These are phyloP conservation scores for Enteromius anoplus DNA, from an alignment of 2,797 vertebrate species.

Conservation along the genomic window DNA sequence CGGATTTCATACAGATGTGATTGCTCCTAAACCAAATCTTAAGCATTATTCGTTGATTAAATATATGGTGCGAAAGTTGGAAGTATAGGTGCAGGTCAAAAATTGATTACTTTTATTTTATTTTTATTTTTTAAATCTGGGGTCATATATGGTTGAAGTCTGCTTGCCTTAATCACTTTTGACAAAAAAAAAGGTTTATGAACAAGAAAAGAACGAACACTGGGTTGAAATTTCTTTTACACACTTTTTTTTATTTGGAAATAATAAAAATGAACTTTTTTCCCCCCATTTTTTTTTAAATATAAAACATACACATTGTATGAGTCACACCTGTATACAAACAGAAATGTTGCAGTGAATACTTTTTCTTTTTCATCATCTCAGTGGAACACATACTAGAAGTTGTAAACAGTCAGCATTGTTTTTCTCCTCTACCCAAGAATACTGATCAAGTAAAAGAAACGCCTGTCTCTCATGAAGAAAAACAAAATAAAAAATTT, in stretches of 20 bases:
- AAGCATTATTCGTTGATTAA: background rate
- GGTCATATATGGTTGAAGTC: background rate
- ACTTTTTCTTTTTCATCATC: conserved; percentile 71
- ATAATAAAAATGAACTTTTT: conserved; percentile 85
- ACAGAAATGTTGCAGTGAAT: conserved; percentile 82
- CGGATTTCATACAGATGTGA: conserved; percentile 11
- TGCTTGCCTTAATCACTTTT: background rate
- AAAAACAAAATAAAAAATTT: conserved; percentile 62
- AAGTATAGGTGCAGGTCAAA: conserved; percentile 1
- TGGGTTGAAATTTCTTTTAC: conserved; percentile 72
- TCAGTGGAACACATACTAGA: conserved; percentile 77
- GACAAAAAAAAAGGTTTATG: background rate
- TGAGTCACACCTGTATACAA: conserved; percentile 86
- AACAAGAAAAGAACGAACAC: conserved; percentile 47
- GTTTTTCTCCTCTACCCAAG: conserved; percentile 65
- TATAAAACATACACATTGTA: conserved; percentile 87
- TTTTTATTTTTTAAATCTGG: background rate
- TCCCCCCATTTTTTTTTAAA: conserved; percentile 67
- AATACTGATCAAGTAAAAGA: conserved; percentile 78
- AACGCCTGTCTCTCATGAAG: conserved; percentile 77
- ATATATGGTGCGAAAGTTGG: background rate
- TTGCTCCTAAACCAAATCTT: background rate
- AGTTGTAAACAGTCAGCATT: conserved; percentile 83
- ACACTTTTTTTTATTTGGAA: conserved; percentile 83
- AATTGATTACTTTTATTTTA: background rate